A percentile compares a stretch with the other conserved stretches of the same genome.
Conservation (phyloP, 2,113 vertebrate species). For the Vulpes ferrilata region DNA sequence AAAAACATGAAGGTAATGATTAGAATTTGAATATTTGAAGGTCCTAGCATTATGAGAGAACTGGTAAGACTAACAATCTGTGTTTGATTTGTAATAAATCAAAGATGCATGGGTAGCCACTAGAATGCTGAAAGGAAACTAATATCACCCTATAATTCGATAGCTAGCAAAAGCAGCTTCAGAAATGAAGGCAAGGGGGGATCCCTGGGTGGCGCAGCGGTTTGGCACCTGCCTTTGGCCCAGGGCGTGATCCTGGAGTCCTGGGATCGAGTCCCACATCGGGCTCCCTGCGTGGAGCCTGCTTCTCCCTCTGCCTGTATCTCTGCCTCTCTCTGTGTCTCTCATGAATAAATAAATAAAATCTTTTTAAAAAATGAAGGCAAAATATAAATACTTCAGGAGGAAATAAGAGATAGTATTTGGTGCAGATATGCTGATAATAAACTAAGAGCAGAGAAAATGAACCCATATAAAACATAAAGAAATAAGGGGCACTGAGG, state of each 20-base stretch:
- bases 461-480: neutral
- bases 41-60: neutral
- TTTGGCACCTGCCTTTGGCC: too few species aligned
- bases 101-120: accelerated
- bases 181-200: neutral
- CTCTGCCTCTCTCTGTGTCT: too few species aligned
- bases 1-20: neutral
- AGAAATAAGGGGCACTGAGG: neutral
- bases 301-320: too few species aligned
- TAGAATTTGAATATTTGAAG: neutral
- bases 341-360: too few species aligned
- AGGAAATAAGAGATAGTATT: neutral
- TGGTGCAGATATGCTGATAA: too few species aligned
- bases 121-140: neutral
- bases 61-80: neutral
- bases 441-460: neutral
- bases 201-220: too few species aligned
- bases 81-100: neutral
- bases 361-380: too few species aligned
- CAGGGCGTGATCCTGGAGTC: too few species aligned
- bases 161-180: neutral
- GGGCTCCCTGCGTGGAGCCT: too few species aligned
- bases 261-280: too few species aligned
- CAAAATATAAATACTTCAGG: neutral
- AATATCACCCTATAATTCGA: too few species aligned